Evolutionary conservation across 1,140 invertebrate genomes (phyloP), one percentile per base, ranked within the genome.

Genomic region (Zaprionus ghesquierei): DNA sequence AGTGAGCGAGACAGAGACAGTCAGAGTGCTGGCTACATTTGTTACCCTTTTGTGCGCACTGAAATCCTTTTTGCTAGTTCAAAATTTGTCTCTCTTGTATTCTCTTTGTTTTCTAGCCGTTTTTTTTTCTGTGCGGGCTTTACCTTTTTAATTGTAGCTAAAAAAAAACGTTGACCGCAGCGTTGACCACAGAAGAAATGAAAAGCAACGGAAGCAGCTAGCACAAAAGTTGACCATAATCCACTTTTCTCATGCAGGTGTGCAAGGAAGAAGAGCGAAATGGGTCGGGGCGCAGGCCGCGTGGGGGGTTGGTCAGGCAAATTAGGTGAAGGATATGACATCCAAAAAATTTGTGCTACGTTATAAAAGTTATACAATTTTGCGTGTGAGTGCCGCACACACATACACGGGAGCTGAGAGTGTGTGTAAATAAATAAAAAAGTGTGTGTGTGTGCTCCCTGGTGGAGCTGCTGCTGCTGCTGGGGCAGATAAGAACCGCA

Each of bases 301-400:
- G n/a, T n/a, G n/a, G n/a, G n/a, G 13, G 41, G 50, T 22, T 13
- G 61, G n/a, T 33, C 66, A 29, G 38, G 46, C 65, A 82, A 89
- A 86, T 86, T 89, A 79, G 82, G 84, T 89, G 76, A 89, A 89
- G 82, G 81, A 78, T 81, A 74, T 75, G 63, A 38, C 38, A 65
- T 35, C 69, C 63, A 41, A 69, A 51, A n/a, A 65, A 59, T 59
- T 13, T 41, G 35, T 78, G 35, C 50, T 35, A 71, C 53, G 22
- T 20, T 53, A 13, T 35, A 18, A 61, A 50, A 31, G 46, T 50
- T 22, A 12, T 61, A 50, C 44, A 60, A 29, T 27, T n/a, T 59
- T 46, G 25, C 6, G 23, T 44, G 35, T 22, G 51, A 20, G 35
- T 33, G 27, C n/a, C 31, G 13, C 22, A 55, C 31, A 55, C 53